phyloP scores from a whole-genome alignment of 64 coral and sea anemone species.

The Exaiptasia diaphana region DNA sequence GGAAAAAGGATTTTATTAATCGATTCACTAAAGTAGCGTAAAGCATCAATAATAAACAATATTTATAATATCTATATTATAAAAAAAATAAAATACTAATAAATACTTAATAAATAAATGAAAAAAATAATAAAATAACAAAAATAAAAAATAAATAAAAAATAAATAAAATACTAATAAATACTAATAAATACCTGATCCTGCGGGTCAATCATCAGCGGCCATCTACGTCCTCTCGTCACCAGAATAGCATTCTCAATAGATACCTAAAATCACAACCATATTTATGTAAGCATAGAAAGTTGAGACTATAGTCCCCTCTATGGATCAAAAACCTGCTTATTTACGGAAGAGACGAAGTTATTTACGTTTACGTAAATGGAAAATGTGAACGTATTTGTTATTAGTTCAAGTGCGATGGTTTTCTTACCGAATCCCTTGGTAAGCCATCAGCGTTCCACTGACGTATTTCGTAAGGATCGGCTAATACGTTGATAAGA shows the following conservation, averaged over 20 bases:
- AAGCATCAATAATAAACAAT: too few relatives aligned
- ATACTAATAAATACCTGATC: constrained; percentile 83
- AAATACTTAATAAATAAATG: too few relatives aligned
- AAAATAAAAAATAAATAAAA: too few relatives aligned
- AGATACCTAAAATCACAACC: constrained; percentile 54
- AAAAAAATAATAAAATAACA: too few relatives aligned
- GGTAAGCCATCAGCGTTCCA: constrained; percentile 98
- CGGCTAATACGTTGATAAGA: constrained; percentile 83
- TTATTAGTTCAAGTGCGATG: too few relatives aligned
- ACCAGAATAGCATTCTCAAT: constrained; percentile 96
- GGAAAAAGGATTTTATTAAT: background rate
- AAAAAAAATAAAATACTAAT: too few relatives aligned
- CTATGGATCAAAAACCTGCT: too few relatives aligned
- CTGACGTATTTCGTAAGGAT: constrained; percentile 94
- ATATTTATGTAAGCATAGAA: background rate
- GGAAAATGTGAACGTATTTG: too few relatives aligned
- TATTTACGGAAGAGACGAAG: too few relatives aligned
- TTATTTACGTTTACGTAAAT: too few relatives aligned
- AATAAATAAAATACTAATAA: too few relatives aligned
- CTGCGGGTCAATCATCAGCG: constrained; percentile 96
- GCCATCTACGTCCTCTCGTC: constrained; percentile 87
- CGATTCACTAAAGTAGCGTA: background rate
- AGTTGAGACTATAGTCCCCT: background rate
- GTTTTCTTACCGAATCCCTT: constrained; percentile 78
- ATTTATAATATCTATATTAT: too few relatives aligned